Base-by-base conservation (phyloP, 2,888 invertebrate genomes). In the Caenorhabditis uteleia region DNA sequence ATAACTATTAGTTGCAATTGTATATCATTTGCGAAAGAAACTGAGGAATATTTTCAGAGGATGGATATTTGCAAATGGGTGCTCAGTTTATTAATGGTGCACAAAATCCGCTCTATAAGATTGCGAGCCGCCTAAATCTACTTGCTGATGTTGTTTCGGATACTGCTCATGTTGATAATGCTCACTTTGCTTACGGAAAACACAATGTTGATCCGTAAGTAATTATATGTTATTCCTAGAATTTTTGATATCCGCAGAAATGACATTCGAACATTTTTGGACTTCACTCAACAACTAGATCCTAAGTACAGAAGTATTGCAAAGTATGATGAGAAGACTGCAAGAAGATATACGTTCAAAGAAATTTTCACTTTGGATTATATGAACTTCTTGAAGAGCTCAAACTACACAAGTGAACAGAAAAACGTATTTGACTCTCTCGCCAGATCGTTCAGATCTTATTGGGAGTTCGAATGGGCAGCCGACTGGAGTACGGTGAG, bases 391-490 rank as follows among this genome's bases (percentile, higher is more conserved):
- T 53, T 73, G 45, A 65, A 54, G 43, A 48, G 36, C 2, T 55
- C 70, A 33, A 67, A 72, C 42, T 67, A 74, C 25, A 48, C 64
- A 7, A 64, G 67, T 7, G 51, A 62, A 18, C 66, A 70, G 23
- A 55, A 48, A 23, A 55, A 71, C 23, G 57, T 74, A 1, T 79
- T 77, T 49, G 74, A 78, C 20, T 74, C 77, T 0, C 43, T 80
- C 4, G 66, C 75, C n/a, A 54, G 74, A 21, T 66, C 75, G 6
- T 80, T 74, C 60, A 54, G 68, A 33, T 66, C 74, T 8, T 80
- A 77, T 44, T 80, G 78, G 70, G 80, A 80, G 47, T 74, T 76
- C 40, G 80, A 80, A 50, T 80, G 80, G 78, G 76, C 77, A 12
- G 74, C 79, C 16, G 75, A 78, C 38, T 77, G 77, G 77, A 69